Base-by-base conservation (phyloP, 2,888 invertebrate species). In the Tetranychus truncatus region DNA sequence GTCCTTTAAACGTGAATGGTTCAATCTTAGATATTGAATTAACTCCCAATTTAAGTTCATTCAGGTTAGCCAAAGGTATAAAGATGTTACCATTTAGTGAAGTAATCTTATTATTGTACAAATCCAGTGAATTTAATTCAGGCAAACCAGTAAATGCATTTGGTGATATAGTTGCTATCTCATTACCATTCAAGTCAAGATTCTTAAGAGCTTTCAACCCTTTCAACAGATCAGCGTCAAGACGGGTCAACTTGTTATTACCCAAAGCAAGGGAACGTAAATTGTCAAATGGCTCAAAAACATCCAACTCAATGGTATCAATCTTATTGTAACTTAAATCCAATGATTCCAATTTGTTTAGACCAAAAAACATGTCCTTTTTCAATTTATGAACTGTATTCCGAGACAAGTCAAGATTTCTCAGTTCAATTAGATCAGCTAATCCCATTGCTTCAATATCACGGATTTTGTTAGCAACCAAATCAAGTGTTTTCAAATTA, bases 171-270 rank as follows among this genome's bases (percentile, higher is more conserved):
- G 4, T 69, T 5, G 9, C 34, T 18, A 69, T 20, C 69, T 69
- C 69, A 21, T 69, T 69, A 24, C 69, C 69, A 69, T 69, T 20
- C 11, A 69, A 21, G 34, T 69, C 69, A 69, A 69, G 69, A 9
- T 18, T 69, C 20, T 24, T 69, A 1, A 69, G 20, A 24, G 21
- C 34, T 24, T 69, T 69, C 21, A 69, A 21, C 20, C 69, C 69
- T 21, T 24, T 69, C 20, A 69, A 24, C 18, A 24, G 69, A 21
- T 69, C 20, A 69, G 20, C 34, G 11, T 69, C 69, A 7, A 69
- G 69, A 6, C 21, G 9, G 9, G 20, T 21, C 6, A 69, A 24
- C 20, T 69, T 69, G 20, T 69, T 69, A 24, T 69, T 69, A 24
- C 21, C 69, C 20, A 69, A 24, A 11, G 69, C 34, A 4, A 69